phyloP scores from a whole-genome alignment of 2,113 vertebrate genomes.

The Cyprichromis sp. region DNA sequence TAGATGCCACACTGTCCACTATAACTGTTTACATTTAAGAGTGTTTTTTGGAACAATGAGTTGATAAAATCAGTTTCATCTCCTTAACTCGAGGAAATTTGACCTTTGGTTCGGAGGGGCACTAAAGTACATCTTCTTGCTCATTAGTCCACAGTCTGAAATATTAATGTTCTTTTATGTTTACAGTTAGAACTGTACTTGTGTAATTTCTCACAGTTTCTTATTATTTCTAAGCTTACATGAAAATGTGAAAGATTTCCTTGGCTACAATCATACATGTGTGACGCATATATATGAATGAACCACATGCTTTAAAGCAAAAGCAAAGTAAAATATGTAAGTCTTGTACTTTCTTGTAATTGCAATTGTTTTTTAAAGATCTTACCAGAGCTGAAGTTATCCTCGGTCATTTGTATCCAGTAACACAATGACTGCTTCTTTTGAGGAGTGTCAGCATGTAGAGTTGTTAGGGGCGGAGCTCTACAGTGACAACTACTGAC shows the following conservation, averaged over 20 bases:
- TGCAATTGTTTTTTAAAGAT: not conserved
- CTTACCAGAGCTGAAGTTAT: not conserved
- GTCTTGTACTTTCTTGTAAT: not conserved
- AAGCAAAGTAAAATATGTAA: not conserved
- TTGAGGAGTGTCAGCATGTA: not conserved
- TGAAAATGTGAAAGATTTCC: not conserved
- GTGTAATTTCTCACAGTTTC: not conserved
- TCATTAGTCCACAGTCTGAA: accelerated
- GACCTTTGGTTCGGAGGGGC: not conserved
- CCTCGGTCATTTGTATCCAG: not conserved
- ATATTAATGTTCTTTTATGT: not conserved
- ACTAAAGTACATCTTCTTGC: not conserved
- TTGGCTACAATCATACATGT: not conserved
- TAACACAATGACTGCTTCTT: not conserved
- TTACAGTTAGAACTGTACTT: not conserved
- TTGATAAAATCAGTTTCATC: not conserved
- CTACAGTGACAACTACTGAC: not conserved
- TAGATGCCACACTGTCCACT: not conserved
- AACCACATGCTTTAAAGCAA: not conserved
- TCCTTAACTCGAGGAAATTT: not conserved
- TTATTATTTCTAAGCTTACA: accelerated
- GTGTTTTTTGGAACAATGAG: not conserved
- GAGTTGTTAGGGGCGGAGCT: not conserved
- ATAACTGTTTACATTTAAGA: not conserved
- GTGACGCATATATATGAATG: not conserved